These are phyloP conservation scores for Condylura cristata DNA, from an alignment of 2,113 vertebrate species.

Conservation along the genomic window DNA sequence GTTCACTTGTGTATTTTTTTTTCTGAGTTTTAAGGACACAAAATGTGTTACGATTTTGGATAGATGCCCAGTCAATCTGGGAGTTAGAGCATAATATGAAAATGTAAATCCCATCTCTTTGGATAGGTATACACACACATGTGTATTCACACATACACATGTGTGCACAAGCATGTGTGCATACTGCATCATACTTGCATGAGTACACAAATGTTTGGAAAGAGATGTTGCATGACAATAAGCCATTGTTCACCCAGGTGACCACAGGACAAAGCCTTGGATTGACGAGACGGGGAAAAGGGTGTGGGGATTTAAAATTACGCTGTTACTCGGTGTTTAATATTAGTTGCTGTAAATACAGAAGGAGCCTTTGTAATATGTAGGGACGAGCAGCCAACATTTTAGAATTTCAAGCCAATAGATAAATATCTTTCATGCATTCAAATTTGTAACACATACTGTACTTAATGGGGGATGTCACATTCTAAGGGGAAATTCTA, in stretches of 20 bases:
- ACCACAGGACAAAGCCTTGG: neutral
- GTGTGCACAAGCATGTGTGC: neutral
- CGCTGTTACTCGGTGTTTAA: neutral
- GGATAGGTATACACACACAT: neutral
- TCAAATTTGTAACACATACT: neutral
- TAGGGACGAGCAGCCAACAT: neutral
- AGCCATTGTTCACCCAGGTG: neutral
- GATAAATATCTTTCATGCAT: neutral
- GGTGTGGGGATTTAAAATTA: neutral
- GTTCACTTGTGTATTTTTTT: neutral
- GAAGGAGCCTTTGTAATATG: neutral
- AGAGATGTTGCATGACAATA: neutral
- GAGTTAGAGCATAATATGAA: neutral
- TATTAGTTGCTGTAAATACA: neutral
- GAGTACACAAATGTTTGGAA: neutral
- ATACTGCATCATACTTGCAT: too few species aligned
- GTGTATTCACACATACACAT: neutral
- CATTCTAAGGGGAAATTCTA: slow-evolving; percentile 21
- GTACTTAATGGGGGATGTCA: neutral
- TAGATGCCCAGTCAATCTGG: neutral
- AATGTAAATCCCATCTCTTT: neutral
- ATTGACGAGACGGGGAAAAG: neutral
- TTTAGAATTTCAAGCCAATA: neutral
- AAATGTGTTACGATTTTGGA: neutral
- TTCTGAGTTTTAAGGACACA: neutral